Evolutionary conservation across 1,140 invertebrate genomes (phyloP).

Genomic region (Colletes gigas): DNA sequence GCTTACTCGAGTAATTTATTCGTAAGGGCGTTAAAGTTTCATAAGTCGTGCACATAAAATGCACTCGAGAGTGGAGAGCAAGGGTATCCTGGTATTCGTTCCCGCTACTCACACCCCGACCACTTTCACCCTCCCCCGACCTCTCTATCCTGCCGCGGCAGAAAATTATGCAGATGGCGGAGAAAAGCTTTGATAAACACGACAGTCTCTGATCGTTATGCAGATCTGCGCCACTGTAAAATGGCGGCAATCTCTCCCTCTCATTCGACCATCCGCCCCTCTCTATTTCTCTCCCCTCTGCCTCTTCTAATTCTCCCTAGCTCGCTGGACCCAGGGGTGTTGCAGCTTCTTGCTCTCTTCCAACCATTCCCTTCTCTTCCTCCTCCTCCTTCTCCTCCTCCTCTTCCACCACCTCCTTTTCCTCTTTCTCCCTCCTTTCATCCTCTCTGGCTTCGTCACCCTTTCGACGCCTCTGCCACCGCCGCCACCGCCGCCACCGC

Average conservation of each 20-base stretch:
- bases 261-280: slow-evolving; percentile 62
- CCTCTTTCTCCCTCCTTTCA: slow-evolving; percentile 19
- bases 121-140: neutral
- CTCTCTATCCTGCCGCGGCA: slow-evolving; percentile 63
- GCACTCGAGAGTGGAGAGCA: slow-evolving; percentile 65
- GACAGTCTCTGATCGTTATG: slow-evolving; percentile 82
- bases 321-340: slow-evolving; percentile 62
- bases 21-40: slow-evolving; percentile 74
- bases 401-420: slow-evolving; percentile 24
- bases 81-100: slow-evolving; percentile 49
- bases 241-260: slow-evolving; percentile 80
- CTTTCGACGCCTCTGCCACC: slow-evolving; percentile 31
- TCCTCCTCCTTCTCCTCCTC: neutral
- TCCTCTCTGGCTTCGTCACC: slow-evolving; percentile 60
- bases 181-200: slow-evolving; percentile 82
- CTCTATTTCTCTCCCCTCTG: slow-evolving; percentile 37
- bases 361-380: neutral
- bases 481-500: slow-evolving; percentile 24
- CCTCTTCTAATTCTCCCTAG: slow-evolving; percentile 42
- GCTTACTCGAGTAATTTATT: slow-evolving; percentile 73
- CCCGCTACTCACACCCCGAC: slow-evolving; percentile 28
- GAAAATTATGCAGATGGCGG: slow-evolving; percentile 81
- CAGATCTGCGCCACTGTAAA: slow-evolving; percentile 80
- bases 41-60: slow-evolving; percentile 78
- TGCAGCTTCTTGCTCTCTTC: slow-evolving; percentile 67